Percentiles rank a stretch among this genome's conserved stretches.
Conservation (phyloP, 2,888 invertebrate genomes). For the Lycocerus yunnanus region DNA sequence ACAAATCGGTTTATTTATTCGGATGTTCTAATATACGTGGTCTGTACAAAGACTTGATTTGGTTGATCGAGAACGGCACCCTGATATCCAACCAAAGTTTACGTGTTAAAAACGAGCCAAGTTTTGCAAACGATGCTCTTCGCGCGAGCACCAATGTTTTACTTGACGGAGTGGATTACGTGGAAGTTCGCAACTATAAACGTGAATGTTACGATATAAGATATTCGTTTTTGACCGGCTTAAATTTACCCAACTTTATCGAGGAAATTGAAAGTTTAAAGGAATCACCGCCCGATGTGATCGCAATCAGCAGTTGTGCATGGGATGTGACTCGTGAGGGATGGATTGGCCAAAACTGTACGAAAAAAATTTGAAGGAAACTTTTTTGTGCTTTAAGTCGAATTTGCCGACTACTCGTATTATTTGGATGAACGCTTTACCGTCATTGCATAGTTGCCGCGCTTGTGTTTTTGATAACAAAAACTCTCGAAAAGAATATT, state of each 20-base stretch:
- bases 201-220: constrained; percentile 4
- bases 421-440: constrained; percentile 58
- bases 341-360: constrained; percentile 47
- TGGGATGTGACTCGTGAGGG: constrained; percentile 47
- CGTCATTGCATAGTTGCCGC: constrained; percentile 51
- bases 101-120: constrained; percentile 34
- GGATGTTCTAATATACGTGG: constrained; percentile 39
- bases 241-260: constrained; percentile 29
- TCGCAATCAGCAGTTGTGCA: constrained; percentile 39
- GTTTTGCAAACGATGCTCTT: constrained; percentile 29
- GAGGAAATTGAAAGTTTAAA: constrained; percentile 18
- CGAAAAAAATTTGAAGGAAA: constrained; percentile 53
- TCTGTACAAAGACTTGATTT: constrained; percentile 37
- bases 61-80: constrained; percentile 32
- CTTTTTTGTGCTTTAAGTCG: constrained; percentile 49
- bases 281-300: constrained; percentile 29
- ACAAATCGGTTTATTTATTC: constrained; percentile 34
- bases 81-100: constrained; percentile 24
- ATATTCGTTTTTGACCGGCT: constrained; percentile 36
- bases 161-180: constrained; percentile 32
- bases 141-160: constrained; percentile 29
- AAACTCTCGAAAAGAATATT: constrained; percentile 44
- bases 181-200: constrained; percentile 32
- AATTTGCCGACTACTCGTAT: constrained; percentile 52
- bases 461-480: constrained; percentile 57